Conservation (phyloP, 35 echinoderm and acorn worm genomes). For the Diadema setosum region DNA sequence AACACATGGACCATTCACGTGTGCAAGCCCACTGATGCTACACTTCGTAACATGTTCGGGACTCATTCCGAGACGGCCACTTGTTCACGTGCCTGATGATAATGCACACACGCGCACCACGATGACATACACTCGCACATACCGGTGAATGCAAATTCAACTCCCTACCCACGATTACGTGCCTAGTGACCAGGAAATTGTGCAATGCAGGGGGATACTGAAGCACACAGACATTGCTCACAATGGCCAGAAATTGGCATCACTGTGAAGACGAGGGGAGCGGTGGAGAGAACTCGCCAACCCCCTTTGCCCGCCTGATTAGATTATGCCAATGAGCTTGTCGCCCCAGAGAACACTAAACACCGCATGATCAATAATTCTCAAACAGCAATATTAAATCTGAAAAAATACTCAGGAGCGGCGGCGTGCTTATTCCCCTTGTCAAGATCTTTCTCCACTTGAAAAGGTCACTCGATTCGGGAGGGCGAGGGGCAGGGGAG, state of each 20-base stretch:
- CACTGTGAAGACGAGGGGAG: neutral
- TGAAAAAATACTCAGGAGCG: conserved; percentile 6
- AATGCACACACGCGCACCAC: too few species aligned
- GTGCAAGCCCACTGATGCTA: too few species aligned
- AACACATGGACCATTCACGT: too few species aligned
- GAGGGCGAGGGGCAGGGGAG: neutral
- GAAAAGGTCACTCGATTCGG: conserved; percentile 14
- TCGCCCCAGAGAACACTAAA: conserved; percentile 26
- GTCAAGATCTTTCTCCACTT: neutral
- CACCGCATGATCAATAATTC: conserved; percentile 31
- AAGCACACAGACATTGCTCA: neutral
- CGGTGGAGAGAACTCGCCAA: neutral
- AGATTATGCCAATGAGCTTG: conserved; percentile 15
- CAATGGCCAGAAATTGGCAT: conserved; percentile 9
- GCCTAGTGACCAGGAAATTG: neutral
- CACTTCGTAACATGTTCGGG: too few species aligned
- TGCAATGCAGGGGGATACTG: neutral
- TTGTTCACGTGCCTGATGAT: too few species aligned
- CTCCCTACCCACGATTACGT: neutral
- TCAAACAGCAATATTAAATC: conserved; percentile 33
- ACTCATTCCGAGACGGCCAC: too few species aligned
- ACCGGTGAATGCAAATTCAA: neutral
- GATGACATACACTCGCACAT: too few species aligned
- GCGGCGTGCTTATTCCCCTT: neutral
- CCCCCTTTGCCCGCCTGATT: neutral